phyloP scores from a whole-genome alignment of 2,113 vertebrate genomes.

The Serilophus lunatus region DNA sequence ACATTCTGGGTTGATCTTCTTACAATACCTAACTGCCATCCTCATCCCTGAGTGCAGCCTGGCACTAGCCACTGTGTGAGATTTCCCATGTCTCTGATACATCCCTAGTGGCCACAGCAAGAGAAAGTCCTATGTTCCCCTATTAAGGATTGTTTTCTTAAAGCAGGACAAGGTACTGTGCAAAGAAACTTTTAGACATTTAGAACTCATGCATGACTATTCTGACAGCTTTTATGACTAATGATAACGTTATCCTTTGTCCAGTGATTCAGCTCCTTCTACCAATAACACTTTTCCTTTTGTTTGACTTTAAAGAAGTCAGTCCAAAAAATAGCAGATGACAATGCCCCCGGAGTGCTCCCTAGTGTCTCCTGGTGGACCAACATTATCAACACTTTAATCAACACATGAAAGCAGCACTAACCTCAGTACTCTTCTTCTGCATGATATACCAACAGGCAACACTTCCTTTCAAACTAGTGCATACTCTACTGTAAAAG shows the following conservation, averaged over 20 bases:
- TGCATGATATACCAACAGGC: background rate
- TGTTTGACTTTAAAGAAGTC: background rate
- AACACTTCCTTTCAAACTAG: background rate
- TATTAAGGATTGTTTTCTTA: background rate
- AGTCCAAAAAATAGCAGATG: background rate
- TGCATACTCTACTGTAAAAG: background rate
- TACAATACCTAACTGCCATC: background rate
- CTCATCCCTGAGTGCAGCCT: background rate
- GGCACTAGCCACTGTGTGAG: background rate
- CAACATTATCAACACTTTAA: background rate
- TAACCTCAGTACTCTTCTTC: background rate
- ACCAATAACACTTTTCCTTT: background rate
- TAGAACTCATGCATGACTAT: background rate
- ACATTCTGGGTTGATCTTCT: background rate
- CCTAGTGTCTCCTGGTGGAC: no score
- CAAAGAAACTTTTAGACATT: background rate
- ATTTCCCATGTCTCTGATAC: background rate
- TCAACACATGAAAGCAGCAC: accelerated
- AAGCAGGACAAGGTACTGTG: background rate
- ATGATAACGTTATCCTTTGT: background rate
- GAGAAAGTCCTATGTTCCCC: background rate
- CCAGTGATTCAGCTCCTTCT: background rate
- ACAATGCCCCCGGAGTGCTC: background rate
- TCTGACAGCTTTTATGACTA: background rate
- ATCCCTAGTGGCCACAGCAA: background rate